phyloP scores from a whole-genome alignment of 2,113 vertebrate genomes.

The Oreochromis spilurus region DNA sequence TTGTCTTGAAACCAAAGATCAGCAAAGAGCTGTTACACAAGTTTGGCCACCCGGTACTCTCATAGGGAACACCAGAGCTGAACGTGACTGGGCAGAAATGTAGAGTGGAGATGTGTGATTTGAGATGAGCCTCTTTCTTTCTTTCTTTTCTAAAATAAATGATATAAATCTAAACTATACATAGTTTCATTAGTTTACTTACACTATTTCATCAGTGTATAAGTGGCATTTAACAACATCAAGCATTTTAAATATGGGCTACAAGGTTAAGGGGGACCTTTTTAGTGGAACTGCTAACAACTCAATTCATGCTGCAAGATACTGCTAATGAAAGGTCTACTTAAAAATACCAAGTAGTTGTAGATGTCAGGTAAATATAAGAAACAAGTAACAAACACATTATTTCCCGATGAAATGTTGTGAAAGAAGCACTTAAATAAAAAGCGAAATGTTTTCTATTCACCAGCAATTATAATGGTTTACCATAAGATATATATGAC shows the following conservation, averaged over 20 bases:
- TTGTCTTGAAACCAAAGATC: conserved; percentile 42
- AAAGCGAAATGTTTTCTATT: neutral
- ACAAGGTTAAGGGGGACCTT: neutral
- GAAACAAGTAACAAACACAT: no score
- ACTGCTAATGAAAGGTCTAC: neutral
- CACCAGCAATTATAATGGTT: neutral
- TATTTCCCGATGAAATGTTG: no score
- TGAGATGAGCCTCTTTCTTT: neutral
- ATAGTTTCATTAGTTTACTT: neutral
- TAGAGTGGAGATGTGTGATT: neutral
- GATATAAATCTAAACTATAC: neutral
- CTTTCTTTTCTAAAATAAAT: neutral
- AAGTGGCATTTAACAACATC: neutral
- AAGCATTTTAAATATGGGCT: neutral
- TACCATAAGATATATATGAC: neutral
- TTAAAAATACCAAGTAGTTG: neutral
- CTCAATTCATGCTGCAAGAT: neutral
- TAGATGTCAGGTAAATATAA: neutral
- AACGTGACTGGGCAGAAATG: conserved; percentile 24
- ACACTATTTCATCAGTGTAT: neutral
- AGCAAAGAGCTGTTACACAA: conserved; percentile 1
- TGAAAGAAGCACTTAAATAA: neutral
- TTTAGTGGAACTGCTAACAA: neutral
- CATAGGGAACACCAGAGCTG: neutral
- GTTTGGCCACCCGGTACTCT: neutral